These are phyloP conservation scores for Metalampra italica DNA, from an alignment of 2,888 invertebrate genomes.

Conservation along the genomic window DNA sequence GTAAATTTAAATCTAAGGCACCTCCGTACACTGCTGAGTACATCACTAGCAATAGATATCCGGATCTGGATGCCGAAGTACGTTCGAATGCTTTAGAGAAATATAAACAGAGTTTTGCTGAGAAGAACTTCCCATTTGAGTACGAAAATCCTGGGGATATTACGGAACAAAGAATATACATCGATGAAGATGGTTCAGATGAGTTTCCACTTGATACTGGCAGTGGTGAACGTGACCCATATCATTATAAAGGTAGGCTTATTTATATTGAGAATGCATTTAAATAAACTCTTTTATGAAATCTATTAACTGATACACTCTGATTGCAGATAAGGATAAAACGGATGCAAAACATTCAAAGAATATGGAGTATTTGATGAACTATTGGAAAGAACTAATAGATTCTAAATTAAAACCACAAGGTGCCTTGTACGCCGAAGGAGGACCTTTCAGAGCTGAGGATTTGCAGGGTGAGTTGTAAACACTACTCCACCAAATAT, in stretches of 20 bases:
- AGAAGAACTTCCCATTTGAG: conserved; percentile 70
- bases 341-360: conserved; percentile 40
- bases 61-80: conserved; percentile 64
- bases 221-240: conserved; percentile 61
- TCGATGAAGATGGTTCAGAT: conserved; percentile 72
- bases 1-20: conserved; percentile 58
- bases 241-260: conserved; percentile 50
- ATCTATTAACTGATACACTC: not conserved
- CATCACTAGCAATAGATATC: conserved; percentile 56
- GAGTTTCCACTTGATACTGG: conserved; percentile 61
- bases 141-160: conserved; percentile 60
- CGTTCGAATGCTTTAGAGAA: conserved; percentile 65
- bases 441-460: conserved; percentile 60
- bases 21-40: conserved; percentile 65
- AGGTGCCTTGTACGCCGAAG: conserved; percentile 61
- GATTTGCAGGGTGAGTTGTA: conserved; percentile 55
- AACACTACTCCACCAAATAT: conserved; percentile 1
- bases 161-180: conserved; percentile 78
- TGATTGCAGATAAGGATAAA: conserved; percentile 5
- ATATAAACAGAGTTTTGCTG: conserved; percentile 66
- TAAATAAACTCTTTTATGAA: not conserved
- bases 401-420: conserved; percentile 51
- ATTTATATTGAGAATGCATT: not conserved
- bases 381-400: conserved; percentile 58
- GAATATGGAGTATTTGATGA: conserved; percentile 65